Evolutionary conservation across 2,888 invertebrate genomes (phyloP).

Genomic region (Drosophila flavopinicola): DNA sequence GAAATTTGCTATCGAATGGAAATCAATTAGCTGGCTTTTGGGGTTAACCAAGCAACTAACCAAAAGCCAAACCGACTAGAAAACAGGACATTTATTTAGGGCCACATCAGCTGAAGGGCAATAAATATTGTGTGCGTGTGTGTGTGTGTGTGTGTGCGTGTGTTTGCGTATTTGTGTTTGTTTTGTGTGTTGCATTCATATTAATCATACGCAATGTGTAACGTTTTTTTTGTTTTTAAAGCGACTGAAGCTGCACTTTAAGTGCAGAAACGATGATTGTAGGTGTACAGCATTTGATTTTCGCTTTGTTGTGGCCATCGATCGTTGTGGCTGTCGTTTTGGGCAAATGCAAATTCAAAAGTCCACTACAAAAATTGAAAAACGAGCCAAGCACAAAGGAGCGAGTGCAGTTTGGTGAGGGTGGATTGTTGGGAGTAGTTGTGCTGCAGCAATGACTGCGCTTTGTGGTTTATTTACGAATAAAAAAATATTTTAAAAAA

Average conservation of each 20-base stretch:
- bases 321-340: slow-evolving; percentile 19
- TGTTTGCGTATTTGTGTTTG: slow-evolving; percentile 6
- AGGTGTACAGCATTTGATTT: background rate
- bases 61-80: slow-evolving; percentile 19
- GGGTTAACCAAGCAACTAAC: slow-evolving; percentile 28
- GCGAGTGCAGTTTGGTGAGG: background rate
- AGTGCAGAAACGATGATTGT: background rate
- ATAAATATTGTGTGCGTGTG: slow-evolving; percentile 12
- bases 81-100: slow-evolving; percentile 19
- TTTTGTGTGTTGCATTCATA: slow-evolving; percentile 32
- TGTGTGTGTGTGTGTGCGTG: background rate
- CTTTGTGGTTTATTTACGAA: slow-evolving; percentile 72
- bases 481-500: slow-evolving; percentile 20
- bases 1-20: slow-evolving; percentile 1
- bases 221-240: slow-evolving; percentile 44
- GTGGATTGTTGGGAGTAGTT: background rate
- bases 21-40: slow-evolving; percentile 16
- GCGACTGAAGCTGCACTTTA: slow-evolving; percentile 3
- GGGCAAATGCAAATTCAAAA: slow-evolving; percentile 76
- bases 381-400: slow-evolving; percentile 20
- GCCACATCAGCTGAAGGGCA: slow-evolving; percentile 5
- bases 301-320: slow-evolving; percentile 58
- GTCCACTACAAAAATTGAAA: slow-evolving; percentile 55
- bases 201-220: slow-evolving; percentile 57
- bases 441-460: slow-evolving; percentile 47